These are phyloP conservation scores for Acromyrmex charruanus DNA, from an alignment of 1,140 invertebrate species.

Conservation along the genomic window DNA sequence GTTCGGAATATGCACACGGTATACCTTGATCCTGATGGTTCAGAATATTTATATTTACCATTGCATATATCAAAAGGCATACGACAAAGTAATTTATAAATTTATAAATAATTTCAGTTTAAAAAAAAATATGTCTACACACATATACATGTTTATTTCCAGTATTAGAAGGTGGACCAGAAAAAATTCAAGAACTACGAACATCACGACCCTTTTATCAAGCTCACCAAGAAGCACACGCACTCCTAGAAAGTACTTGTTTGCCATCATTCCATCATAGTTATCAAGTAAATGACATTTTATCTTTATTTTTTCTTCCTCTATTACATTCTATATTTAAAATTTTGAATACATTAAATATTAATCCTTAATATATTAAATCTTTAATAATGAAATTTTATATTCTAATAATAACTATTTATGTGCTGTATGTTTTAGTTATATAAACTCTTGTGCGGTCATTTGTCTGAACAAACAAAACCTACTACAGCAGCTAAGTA, in stretches of 20 bases:
- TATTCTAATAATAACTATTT: conserved; percentile 52
- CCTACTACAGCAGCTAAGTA: conserved; percentile 27
- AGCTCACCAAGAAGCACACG: conserved; percentile 94
- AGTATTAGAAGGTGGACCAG: conserved; percentile 89
- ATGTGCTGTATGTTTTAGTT: conserved; percentile 87
- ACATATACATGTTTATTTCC: conserved; percentile 68
- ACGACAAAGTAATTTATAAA: conserved; percentile 82
- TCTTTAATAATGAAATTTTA: conserved; percentile 37
- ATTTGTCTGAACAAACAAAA: conserved; percentile 83
- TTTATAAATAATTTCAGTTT: conserved; percentile 35
- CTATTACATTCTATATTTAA: conserved; percentile 44
- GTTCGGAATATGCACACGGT: conserved; percentile 91
- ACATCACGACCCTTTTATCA: conserved; percentile 93
- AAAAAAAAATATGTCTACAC: not conserved
- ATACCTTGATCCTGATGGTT: conserved; percentile 89
- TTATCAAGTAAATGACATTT: conserved; percentile 89
- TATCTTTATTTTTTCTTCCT: conserved; percentile 7
- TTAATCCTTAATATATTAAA: conserved; percentile 77
- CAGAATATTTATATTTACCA: conserved; percentile 90
- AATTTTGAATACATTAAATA: conserved; percentile 55
- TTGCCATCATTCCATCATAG: conserved; percentile 94
- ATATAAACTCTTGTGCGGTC: conserved; percentile 90
- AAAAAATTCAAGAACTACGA: conserved; percentile 91
- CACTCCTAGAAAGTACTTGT: conserved; percentile 91
- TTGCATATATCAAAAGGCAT: conserved; percentile 89